Evolutionary conservation across 2,888 invertebrate genomes (phyloP).

Genomic region (Caenorhabditis macrosperma): DNA sequence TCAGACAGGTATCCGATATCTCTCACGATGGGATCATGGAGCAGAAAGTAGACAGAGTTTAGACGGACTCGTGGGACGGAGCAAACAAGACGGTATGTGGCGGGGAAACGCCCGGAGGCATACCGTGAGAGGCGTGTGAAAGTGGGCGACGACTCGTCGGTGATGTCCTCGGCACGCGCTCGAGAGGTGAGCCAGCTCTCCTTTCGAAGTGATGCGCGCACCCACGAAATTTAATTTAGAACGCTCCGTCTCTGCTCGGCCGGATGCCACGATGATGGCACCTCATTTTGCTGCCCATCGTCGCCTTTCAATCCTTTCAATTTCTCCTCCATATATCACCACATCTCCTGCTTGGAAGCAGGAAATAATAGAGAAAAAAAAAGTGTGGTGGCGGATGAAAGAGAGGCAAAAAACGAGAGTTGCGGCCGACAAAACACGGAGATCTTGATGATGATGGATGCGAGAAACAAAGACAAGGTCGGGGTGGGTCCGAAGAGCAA

Average conservation of each 20-base stretch:
- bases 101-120: conserved; percentile 26
- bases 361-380: conserved; percentile 18
- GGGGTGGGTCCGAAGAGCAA: conserved; percentile 33
- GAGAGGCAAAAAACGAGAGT: conserved; percentile 17
- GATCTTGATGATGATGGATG: conserved; percentile 56
- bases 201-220: conserved; percentile 45
- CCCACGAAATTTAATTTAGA: conserved; percentile 60
- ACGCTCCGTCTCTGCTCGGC: conserved; percentile 46
- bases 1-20: conserved; percentile 45
- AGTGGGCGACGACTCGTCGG: conserved; percentile 33
- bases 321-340: conserved; percentile 43
- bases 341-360: conserved; percentile 19
- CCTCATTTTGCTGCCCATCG: conserved; percentile 47
- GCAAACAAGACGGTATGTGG: conserved; percentile 14
- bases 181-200: conserved; percentile 30
- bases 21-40: conserved; percentile 17
- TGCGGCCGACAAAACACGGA: conserved; percentile 45
- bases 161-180: conserved; percentile 43
- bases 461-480: conserved; percentile 40
- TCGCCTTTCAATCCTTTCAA: conserved; percentile 17
- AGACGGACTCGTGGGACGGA: not conserved
- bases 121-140: conserved; percentile 54
- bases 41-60: conserved; percentile 7
- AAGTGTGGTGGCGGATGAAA: not conserved
- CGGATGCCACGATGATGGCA: conserved; percentile 52